These are phyloP conservation scores for Pecten maximus DNA, from an alignment of 2,888 invertebrate species.

Conservation along the genomic window DNA sequence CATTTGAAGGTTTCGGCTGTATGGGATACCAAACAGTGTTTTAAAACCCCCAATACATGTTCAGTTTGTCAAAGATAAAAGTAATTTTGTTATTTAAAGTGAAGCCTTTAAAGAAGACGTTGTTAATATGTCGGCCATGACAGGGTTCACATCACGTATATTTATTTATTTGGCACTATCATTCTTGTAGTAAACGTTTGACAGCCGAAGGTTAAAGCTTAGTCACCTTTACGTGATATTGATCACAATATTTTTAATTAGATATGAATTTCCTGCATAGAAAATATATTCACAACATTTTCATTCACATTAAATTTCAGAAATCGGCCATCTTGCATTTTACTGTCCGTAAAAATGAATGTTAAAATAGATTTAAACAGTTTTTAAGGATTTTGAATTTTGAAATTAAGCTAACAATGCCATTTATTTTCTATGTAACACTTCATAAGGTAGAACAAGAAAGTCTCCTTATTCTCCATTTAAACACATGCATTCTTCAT, in stretches of 20 bases:
- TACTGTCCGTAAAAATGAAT: no score
- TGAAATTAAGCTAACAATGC: no score
- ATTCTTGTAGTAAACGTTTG: not conserved
- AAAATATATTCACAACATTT: no score
- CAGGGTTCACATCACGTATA: not conserved
- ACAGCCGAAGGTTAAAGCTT: not conserved
- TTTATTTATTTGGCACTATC: not conserved
- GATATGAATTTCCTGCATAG: not conserved
- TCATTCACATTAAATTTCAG: no score
- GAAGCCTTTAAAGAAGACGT: not conserved
- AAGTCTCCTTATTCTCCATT: not conserved
- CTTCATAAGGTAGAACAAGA: not conserved
- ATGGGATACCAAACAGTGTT: not conserved
- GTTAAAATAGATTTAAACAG: no score
- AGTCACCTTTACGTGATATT: not conserved
- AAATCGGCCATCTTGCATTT: no score
- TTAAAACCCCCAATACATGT: not conserved
- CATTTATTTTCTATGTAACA: not conserved
- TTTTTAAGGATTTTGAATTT: no score
- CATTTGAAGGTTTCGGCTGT: not conserved
- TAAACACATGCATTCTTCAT: not conserved
- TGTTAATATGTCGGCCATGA: not conserved
- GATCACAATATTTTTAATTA: no score
- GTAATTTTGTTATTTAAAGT: slow-evolving; percentile 25
- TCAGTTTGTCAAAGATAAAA: not conserved